phyloP scores from a whole-genome alignment of 2,888 invertebrate genomes.

The Melanotus villosus region DNA sequence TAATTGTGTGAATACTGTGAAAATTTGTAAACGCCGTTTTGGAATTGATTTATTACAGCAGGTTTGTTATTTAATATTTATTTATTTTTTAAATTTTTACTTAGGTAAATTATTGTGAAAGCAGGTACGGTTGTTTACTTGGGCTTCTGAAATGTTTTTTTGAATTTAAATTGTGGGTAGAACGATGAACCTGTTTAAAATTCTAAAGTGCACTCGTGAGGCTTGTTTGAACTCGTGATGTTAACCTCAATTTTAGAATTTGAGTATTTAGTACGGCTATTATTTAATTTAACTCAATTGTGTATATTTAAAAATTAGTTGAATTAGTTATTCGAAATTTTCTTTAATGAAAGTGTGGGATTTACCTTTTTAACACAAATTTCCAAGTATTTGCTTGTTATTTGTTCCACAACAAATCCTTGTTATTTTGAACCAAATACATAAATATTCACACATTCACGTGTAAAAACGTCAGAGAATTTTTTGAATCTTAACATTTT shows the following conservation, averaged over 20 bases:
- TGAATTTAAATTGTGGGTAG: conserved; percentile 6
- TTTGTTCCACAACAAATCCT: too few relatives aligned
- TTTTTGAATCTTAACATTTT: too few relatives aligned
- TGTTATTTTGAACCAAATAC: conserved; percentile 6
- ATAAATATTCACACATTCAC: background rate
- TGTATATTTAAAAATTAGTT: too few relatives aligned
- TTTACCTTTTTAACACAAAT: too few relatives aligned
- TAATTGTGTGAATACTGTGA: too few relatives aligned
- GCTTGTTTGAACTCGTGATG: too few relatives aligned
- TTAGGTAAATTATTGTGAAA: background rate
- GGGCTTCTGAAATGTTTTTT: background rate
- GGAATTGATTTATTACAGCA: background rate
- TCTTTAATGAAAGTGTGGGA: too few relatives aligned
- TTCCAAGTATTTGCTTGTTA: too few relatives aligned
- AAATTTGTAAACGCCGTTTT: background rate
- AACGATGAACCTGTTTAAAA: conserved; percentile 11
- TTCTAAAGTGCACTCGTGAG: background rate
- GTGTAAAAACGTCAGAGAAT: background rate
- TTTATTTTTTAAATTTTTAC: background rate
- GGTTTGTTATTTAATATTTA: background rate
- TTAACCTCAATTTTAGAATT: too few relatives aligned
- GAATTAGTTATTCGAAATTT: too few relatives aligned
- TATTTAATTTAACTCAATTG: too few relatives aligned
- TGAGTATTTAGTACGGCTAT: too few relatives aligned
- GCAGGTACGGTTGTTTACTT: background rate